Conservation (phyloP, 2,113 vertebrate genomes). For the Muntiacus muntjak region DNA sequence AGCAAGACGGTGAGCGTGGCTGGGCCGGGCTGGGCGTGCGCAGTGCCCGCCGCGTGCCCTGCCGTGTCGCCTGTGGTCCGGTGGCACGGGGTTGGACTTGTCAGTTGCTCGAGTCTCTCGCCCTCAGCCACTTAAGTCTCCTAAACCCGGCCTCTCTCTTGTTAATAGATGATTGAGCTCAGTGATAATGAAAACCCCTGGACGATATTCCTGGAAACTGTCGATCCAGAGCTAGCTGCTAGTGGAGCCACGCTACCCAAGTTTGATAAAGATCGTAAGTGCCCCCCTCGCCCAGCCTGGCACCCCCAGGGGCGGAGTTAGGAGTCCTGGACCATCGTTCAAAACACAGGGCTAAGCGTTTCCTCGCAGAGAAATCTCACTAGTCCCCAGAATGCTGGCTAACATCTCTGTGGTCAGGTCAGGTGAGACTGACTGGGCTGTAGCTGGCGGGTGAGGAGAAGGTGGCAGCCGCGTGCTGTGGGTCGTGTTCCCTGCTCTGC, state of each 20-base stretch:
- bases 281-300: neutral
- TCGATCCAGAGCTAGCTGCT: slow-evolving; percentile 98
- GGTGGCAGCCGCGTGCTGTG: rapidly evolving
- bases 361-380: neutral
- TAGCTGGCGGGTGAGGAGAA: neutral
- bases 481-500: rapidly evolving
- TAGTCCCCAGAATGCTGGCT: neutral
- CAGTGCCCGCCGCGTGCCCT: neutral
- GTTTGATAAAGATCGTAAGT: slow-evolving; percentile 99
- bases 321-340: neutral
- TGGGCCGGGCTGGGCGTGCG: neutral
- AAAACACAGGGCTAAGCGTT: neutral
- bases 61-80: neutral
- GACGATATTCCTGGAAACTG: slow-evolving; percentile 99
- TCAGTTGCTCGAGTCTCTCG: neutral
- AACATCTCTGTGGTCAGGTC: neutral
- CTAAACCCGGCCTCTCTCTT: slow-evolving; percentile 53
- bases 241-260: slow-evolving; percentile 97
- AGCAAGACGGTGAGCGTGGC: slow-evolving; percentile 89
- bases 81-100: neutral
- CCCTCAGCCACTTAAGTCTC: neutral
- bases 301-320: neutral
- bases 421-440: rapidly evolving
- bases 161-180: slow-evolving; percentile 95
- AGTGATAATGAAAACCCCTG: slow-evolving; percentile 99